phyloP scores from a whole-genome alignment of 2,797 vertebrate genomes.

The Clarias laeviceps region DNA sequence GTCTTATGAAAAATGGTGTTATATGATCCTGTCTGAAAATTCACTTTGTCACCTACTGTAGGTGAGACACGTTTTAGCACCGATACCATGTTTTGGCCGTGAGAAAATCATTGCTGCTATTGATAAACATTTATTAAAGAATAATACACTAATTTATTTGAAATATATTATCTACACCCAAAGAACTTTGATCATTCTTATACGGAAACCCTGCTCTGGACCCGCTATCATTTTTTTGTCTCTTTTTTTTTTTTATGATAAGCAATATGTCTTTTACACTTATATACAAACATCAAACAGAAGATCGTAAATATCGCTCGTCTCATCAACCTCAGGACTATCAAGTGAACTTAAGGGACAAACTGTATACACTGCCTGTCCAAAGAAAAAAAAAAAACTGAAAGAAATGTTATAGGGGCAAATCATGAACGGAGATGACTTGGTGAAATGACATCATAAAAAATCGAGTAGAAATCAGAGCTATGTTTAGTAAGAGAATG shows the following conservation, averaged over 20 bases:
- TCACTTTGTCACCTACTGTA: no score
- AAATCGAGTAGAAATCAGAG: no score
- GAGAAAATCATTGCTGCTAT: background rate
- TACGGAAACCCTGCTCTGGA: constrained; percentile 36
- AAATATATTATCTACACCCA: background rate
- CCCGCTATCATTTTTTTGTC: constrained; percentile 9
- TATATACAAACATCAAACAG: constrained; percentile 21
- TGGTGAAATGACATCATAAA: no score
- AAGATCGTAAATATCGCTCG: no score
- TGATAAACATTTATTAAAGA: background rate
- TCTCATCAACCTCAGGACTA: background rate
- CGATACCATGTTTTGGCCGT: no score
- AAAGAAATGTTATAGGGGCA: no score
- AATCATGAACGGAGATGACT: no score
- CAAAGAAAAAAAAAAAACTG: no score
- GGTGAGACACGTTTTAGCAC: no score
- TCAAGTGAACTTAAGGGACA: background rate
- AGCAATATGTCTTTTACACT: background rate
- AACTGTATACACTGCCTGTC: background rate
- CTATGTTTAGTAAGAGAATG: no score
- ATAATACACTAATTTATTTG: background rate
- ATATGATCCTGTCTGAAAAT: no score
- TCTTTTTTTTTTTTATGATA: background rate
- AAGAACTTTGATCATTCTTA: background rate
- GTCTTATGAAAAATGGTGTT: no score